Evolutionary conservation across 2,797 vertebrate genomes (phyloP).

Genomic region (Chaunax sp.): DNA sequence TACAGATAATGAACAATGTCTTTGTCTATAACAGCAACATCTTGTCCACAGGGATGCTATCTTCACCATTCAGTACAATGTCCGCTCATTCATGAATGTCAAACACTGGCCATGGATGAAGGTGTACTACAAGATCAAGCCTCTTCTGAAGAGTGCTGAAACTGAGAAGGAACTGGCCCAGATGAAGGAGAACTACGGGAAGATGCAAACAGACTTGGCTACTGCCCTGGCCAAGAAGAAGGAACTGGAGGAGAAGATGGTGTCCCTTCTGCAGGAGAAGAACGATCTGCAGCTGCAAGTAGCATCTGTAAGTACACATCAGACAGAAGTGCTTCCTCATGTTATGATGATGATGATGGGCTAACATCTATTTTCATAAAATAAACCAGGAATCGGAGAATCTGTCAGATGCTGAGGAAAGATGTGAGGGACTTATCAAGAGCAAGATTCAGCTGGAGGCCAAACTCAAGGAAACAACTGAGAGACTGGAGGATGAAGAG

Average conservation of each 20-base stretch:
- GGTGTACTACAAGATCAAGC: constrained; percentile 94
- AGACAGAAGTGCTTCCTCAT: background rate
- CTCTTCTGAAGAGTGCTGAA: constrained; percentile 89
- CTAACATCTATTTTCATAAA: background rate
- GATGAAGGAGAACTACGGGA: constrained; percentile 87
- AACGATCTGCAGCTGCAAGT: constrained; percentile 91
- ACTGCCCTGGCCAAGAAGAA: constrained; percentile 88
- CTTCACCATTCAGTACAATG: constrained; percentile 88
- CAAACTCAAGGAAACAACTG: constrained; percentile 88
- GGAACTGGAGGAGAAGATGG: constrained; percentile 92
- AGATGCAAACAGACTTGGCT: constrained; percentile 82
- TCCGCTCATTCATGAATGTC: constrained; percentile 91
- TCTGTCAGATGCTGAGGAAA: constrained; percentile 89
- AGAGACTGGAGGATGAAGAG: constrained; percentile 88
- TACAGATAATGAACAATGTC: rapidly evolving
- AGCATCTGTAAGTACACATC: constrained; percentile 83
- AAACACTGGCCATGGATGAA: constrained; percentile 96
- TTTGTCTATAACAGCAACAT: constrained; percentile 1
- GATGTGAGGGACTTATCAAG: constrained; percentile 91
- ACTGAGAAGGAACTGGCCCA: constrained; percentile 90
- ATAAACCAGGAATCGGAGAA: constrained; percentile 84
- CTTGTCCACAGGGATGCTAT: constrained; percentile 82
- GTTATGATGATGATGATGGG: background rate
- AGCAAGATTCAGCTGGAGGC: constrained; percentile 90
- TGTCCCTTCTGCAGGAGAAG: constrained; percentile 89